Evolutionary conservation across 1,140 invertebrate species (phyloP), one percentile per base, ranked within the genome.

Genomic region (Andrena cerasifolii): DNA sequence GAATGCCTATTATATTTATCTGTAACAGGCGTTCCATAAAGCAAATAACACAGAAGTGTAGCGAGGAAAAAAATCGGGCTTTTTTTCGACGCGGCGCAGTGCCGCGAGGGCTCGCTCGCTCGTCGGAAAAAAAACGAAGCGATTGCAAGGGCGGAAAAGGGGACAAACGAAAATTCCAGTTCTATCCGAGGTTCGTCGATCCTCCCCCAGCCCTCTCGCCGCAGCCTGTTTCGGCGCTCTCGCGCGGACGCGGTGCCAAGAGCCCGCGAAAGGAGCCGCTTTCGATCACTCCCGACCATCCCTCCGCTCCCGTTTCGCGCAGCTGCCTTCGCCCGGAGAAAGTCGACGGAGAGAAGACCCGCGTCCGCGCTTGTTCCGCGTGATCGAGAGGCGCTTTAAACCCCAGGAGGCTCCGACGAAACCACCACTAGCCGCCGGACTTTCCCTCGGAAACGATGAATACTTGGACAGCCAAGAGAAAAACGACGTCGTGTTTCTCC

Each of bases 1-100:
- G 91, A 92, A 92, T 92, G 90, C 90, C 91, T 91, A 92, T 92
- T 92, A 91, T 92, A 92, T 92, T 92, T 92, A 92, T 92, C 89
- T 92, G 91, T 92, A 92, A 91, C 91, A 91, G 90, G 89, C 91
- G 91, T 91, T 92, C 89, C 89, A 92, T 91, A 92, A 91, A 91
- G 90, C 91, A 92, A 92, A 92, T 92, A 92, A 92, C 89, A 88
- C 88, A 88, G 85, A 89, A 88, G 87, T 89, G 87, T 88, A 89
- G 86, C 87, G 86, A 87, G 87, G 89, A 89, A 89, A 90, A 91
- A 89, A 87, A 83, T 79, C 75, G 77, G 83, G 76, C 82, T 86
- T 87, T 83, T 82, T 85, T 81, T 85, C 83, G 79, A 79, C 83
- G 82, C 83, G 82, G 78, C 78, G 67, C 78, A 80, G 81, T 75